Conservation (phyloP, 2,797 vertebrate species). For the Pangasius mekongensis region DNA sequence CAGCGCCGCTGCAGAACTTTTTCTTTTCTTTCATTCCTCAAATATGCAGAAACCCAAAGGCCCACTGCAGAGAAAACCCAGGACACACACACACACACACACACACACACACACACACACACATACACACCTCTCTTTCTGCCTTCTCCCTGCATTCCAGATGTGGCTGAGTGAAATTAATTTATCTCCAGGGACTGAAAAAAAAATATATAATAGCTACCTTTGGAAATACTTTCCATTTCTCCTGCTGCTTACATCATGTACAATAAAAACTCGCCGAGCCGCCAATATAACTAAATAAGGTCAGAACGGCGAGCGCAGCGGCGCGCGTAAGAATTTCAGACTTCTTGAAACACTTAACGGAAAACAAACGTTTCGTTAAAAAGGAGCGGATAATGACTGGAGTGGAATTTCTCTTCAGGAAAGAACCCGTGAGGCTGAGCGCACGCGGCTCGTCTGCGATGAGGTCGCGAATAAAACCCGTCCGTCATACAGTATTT, state of each 20-base stretch:
- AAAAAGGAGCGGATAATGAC: background rate
- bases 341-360: conserved; percentile 29
- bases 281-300: conserved; percentile 39
- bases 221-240: conserved; percentile 35
- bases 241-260: conserved; percentile 27
- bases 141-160: conserved; percentile 43
- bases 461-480: background rate
- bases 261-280: conserved; percentile 33
- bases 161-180: conserved; percentile 46
- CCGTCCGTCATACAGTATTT: background rate
- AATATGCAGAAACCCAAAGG: conserved; percentile 41
- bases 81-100: conserved; percentile 4
- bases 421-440: background rate
- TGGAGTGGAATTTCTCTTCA: background rate
- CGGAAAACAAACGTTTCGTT: background rate
- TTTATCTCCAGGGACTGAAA: conserved; percentile 53
- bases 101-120: conserved; percentile 7
- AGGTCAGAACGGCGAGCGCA: conserved; percentile 5
- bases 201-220: conserved; percentile 46
- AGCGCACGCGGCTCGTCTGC: accelerated
- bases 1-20: background rate
- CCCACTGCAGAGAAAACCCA: conserved; percentile 12
- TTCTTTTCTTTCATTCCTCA: background rate
- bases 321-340: background rate
- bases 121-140: background rate